Conservation (phyloP, 2,113 vertebrate genomes). For the Mus pahari region DNA sequence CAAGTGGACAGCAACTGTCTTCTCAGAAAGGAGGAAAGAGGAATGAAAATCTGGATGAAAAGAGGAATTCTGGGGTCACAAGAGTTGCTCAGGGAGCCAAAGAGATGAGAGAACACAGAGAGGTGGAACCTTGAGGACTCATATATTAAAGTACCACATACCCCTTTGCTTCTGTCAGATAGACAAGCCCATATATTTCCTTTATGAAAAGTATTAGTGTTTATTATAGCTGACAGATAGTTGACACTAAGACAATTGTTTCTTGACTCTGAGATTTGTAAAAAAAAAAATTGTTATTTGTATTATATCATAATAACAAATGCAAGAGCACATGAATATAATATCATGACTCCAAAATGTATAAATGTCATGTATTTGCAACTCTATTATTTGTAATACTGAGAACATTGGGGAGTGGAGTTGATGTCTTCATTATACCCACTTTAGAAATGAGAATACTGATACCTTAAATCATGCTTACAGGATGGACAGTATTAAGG, state of each 20-base stretch:
- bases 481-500: not conserved
- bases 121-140: not conserved
- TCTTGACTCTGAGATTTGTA: constrained; percentile 35
- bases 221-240: not conserved
- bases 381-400: not conserved
- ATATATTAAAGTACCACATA: not conserved
- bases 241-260: not conserved
- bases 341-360: not conserved
- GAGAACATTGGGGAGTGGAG: not conserved
- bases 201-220: not conserved
- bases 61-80: not conserved
- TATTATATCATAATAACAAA: not conserved
- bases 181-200: not conserved
- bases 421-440: not conserved
- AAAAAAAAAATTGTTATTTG: not conserved
- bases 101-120: not conserved
- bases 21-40: not conserved
- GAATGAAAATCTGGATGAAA: not conserved
- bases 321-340: not conserved
- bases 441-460: not conserved
- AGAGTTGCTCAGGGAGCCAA: not conserved
- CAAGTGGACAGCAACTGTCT: not conserved
- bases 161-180: not conserved
- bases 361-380: not conserved
- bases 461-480: not conserved